Percentiles rank a stretch among this genome's conserved stretches.
phyloP scores from a whole-genome alignment of 1,140 invertebrate genomes.

The Saxidomus purpurata region DNA sequence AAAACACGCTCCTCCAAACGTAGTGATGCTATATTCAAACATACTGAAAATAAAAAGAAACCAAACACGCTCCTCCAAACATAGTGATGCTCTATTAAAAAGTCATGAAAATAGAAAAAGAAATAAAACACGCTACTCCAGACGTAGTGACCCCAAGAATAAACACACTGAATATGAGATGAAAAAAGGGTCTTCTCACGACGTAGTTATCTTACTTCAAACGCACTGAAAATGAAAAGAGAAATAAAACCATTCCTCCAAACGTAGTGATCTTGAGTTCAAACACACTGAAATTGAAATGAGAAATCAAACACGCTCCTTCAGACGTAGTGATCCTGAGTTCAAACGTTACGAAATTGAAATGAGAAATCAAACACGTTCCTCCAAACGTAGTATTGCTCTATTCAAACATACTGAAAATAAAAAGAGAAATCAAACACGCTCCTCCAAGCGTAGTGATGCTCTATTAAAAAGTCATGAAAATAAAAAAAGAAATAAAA shows the following conservation, averaged over 20 bases:
- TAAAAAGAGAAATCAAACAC: not conserved
- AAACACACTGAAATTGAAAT: too few species aligned
- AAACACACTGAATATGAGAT: constrained; percentile 12
- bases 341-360: constrained; percentile 23
- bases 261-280: too few species aligned
- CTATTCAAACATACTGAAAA: constrained; percentile 16
- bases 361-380: not conserved
- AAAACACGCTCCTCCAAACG: not conserved
- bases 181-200: not conserved
- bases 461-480: not conserved
- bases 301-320: too few species aligned
- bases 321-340: not conserved
- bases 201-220: not conserved
- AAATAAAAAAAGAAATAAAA: constrained; percentile 28
- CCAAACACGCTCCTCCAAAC: not conserved
- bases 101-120: constrained; percentile 11
- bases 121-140: not conserved
- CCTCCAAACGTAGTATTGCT: not conserved
- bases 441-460: not conserved
- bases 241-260: not conserved
- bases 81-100: not conserved
- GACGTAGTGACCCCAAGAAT: not conserved
- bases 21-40: not conserved
- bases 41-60: constrained; percentile 16
- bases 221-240: constrained; percentile 20